phyloP scores from a whole-genome alignment of 2,888 invertebrate species.

The Hydroisotoma schaefferi region DNA sequence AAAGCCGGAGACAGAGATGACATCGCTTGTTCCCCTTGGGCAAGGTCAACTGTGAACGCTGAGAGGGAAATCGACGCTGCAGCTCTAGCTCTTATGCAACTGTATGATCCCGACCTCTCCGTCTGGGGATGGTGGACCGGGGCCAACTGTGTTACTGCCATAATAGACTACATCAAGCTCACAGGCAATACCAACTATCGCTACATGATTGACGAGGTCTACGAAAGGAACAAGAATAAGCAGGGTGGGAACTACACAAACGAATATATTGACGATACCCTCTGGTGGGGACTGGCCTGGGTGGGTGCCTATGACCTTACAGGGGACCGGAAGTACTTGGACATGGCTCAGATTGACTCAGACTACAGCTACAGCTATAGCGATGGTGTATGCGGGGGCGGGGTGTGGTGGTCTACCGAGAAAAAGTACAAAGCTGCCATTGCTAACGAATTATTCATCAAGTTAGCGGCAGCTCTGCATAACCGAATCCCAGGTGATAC shows the following conservation, averaged over 20 bases:
- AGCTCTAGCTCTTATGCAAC: conserved; percentile 43
- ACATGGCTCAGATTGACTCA: conserved; percentile 40
- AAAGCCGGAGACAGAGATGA: conserved; percentile 28
- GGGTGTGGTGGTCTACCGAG: conserved; percentile 32
- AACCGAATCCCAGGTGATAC: conserved; percentile 37
- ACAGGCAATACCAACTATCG: conserved; percentile 28
- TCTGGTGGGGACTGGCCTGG: conserved; percentile 44
- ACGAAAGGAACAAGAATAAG: conserved; percentile 38
- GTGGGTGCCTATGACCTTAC: conserved; percentile 36
- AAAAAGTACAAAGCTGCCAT: conserved; percentile 40
- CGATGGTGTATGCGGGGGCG: conserved; percentile 37
- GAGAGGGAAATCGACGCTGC: conserved; percentile 38
- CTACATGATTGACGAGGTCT: conserved; percentile 35
- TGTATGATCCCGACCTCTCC: conserved; percentile 29
- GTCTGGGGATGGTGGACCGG: conserved; percentile 46
- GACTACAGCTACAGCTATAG: conserved; percentile 36
- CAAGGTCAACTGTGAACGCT: conserved; percentile 32
- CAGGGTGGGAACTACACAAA: conserved; percentile 43
- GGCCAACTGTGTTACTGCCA: conserved; percentile 40
- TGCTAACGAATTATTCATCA: conserved; percentile 42
- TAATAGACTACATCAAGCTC: conserved; percentile 39
- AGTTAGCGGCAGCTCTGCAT: conserved; percentile 38
- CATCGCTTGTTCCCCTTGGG: conserved; percentile 41
- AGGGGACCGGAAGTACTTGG: conserved; percentile 36
- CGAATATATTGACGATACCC: conserved; percentile 31